Base-by-base conservation (phyloP, 2,888 invertebrate species). In the Penaeus monodon region DNA sequence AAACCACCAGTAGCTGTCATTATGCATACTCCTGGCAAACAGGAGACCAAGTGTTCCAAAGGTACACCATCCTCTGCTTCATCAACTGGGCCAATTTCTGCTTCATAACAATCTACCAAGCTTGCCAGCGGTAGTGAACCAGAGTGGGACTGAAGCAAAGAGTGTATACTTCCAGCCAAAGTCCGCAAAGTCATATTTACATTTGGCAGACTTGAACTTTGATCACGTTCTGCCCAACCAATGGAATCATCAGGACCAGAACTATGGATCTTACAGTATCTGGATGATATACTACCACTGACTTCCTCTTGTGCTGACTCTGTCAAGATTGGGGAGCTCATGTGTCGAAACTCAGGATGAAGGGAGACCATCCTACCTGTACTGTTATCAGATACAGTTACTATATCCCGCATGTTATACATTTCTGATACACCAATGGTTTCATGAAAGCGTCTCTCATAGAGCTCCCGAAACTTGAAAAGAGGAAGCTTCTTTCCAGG, bases 21-120 rank as follows among this genome's bases (percentile, higher is more conserved):
- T 33, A 95, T 92, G 90, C 94, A 94, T 66, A 98, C 94, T 65
- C 96, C 96, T 20, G 95, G 94, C 20, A 97, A 94, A 92, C 97
- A 97, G 81, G 97, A 95, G 49, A 99, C 94, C 84, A 99, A 93
- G 93, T 98, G 96, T 92, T 99, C 99, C 85, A 99, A 82, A 27
- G 88, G 87, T 38, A 89, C 89, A 88, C 93, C 94, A 6, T 94
- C 94, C 91, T 95, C 94, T 63, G 91, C 91, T 14, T 91, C 91
- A n/a, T 92, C 91, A n/a, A 95, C 92, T 85, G 94, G 93, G 22
- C 94, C 94, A 92, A 96, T 96, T 91, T 95, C 95, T 22, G 95
- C 94, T 91, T 95, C 95, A 92, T 97, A 97, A 92, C 97, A 97
- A 90, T 95, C 94, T 90, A 96, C 95, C 91, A 97, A 95, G 92